Evolutionary conservation across 2,888 invertebrate species (phyloP), one percentile per base, ranked within the genome.

Genomic region (Taphrorychus bicolor): DNA sequence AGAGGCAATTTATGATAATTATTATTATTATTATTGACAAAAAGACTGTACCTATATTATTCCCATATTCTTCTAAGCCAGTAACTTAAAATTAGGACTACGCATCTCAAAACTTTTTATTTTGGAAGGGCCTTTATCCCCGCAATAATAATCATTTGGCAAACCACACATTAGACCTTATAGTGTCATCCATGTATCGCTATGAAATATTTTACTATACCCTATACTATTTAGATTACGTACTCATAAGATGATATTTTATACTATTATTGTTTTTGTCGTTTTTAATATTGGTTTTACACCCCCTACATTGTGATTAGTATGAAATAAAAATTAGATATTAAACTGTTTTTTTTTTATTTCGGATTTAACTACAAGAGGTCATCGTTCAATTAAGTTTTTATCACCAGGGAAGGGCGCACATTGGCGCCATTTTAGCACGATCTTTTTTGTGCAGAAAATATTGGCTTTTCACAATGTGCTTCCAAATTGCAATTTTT

Each of bases 1-100:
- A 32, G 32, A 32, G 3, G 32, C 32, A 32, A 45, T 14, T 45
- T 45, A 45, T 42, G 5, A 32, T 32, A 32, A 42, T 45, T 7
- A 1, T 32, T 56, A 57, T 66, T 64, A 51, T 56, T 53, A 62
- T 59, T 22, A 63, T 59, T 53, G 63, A 62, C 54, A 63, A 66
- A 62, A 70, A 70, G 70, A 70, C 66, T 66, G 70, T 70, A 59
- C n/a, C n/a, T n/a, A n/a, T n/a, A n/a, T n/a, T 66, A 66, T 49
- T 61, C 66, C 66, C 62, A 66, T n/a, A n/a, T n/a, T n/a, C n/a
- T 70, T 70, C 70, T 70, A 70, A 66, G 70, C 66, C 70, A 70
- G 48, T 56, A 64, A 59, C 54, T 45, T 66, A 66, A 61, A 40
- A 17, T 66, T 56, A 66, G 56, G 45, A 23, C 21, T 66, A 59